Percentiles rank a stretch among this genome's conserved stretches.
phyloP scores from a whole-genome alignment of 2,797 vertebrate species.

The Peromyscus attwateri region DNA sequence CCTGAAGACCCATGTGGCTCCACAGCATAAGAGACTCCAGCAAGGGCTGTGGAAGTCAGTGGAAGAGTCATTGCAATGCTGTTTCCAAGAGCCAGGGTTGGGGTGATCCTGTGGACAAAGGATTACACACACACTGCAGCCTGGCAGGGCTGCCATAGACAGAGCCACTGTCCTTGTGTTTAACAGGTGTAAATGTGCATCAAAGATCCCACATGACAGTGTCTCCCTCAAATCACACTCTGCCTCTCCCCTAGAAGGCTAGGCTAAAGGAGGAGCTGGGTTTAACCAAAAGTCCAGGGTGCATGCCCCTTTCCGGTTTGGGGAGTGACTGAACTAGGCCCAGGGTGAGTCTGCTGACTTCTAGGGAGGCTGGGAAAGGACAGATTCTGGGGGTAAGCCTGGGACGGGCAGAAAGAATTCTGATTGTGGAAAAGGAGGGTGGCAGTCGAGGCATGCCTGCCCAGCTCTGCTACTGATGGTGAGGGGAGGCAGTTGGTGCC shows the following conservation, averaged over 20 bases:
- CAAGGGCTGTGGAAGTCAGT: not conserved
- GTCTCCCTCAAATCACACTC: not conserved
- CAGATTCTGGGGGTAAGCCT: not conserved
- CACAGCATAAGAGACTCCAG: not conserved
- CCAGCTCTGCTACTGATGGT: accelerated
- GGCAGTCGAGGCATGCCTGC: accelerated
- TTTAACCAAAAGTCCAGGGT: not conserved
- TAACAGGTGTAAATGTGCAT: too few relatives aligned
- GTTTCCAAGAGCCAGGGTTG: not conserved
- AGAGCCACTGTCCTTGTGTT: accelerated
- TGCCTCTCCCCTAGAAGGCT: not conserved
- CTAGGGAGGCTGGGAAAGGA: not conserved
- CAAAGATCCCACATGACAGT: not conserved
- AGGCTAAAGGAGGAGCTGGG: not conserved
- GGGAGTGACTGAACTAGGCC: too few relatives aligned
- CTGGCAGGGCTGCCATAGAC: not conserved
- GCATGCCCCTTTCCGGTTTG: not conserved
- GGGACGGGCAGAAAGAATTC: not conserved
- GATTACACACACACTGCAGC: accelerated
- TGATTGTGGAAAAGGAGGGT: too few relatives aligned
- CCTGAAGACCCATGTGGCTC: accelerated
- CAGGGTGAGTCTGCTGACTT: too few relatives aligned
- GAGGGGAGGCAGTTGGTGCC: not conserved
- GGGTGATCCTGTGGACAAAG: not conserved
- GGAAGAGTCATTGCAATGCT: too few relatives aligned